Conservation (phyloP, 2,113 vertebrate species). For the Podilymbus podiceps region DNA sequence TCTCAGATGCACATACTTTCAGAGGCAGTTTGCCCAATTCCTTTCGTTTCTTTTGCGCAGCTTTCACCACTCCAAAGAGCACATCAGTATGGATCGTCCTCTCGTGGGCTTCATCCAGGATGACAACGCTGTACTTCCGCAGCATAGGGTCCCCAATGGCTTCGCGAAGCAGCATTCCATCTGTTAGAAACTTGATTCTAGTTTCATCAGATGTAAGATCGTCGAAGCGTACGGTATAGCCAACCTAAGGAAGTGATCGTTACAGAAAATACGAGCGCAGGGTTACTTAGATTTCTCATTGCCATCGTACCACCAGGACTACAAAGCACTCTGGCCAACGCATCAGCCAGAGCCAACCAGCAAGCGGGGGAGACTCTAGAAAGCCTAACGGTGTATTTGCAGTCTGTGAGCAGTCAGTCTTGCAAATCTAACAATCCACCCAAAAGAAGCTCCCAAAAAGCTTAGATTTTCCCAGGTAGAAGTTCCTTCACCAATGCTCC, state of each 20-base stretch:
- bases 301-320: not conserved
- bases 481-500: not conserved
- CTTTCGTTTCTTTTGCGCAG: constrained; percentile 83
- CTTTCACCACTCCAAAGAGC: constrained; percentile 92
- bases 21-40: constrained; percentile 84
- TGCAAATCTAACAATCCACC: not conserved
- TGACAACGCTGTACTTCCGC: constrained; percentile 85
- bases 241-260: constrained; percentile 73
- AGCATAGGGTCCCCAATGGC: constrained; percentile 89
- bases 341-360: not conserved
- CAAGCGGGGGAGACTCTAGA: too few species aligned
- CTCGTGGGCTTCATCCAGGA: constrained; percentile 96
- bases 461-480: not conserved
- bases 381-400: not conserved
- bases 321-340: not conserved
- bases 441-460: not conserved
- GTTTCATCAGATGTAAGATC: constrained; percentile 88
- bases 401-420: not conserved
- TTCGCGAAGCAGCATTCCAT: constrained; percentile 94
- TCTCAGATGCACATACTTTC: constrained; percentile 66
- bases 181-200: constrained; percentile 90
- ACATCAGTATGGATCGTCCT: constrained; percentile 93
- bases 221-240: constrained; percentile 94
- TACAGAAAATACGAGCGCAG: not conserved
- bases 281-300: not conserved